Evolutionary conservation across 2,113 vertebrate genomes (phyloP).

Genomic region (Aspiorhynchus laticeps): DNA sequence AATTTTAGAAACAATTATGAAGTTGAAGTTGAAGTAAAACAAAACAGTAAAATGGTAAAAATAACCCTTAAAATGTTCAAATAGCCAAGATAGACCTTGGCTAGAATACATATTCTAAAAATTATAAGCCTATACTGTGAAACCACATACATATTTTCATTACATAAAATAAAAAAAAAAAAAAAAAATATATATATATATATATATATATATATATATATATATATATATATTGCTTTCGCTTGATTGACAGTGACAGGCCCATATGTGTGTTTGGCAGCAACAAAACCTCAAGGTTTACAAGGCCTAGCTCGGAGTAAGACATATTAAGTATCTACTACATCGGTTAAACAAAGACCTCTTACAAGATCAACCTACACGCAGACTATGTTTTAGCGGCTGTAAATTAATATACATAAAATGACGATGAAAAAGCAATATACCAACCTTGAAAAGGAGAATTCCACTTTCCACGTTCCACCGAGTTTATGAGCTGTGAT

Average conservation of each 20-base stretch:
- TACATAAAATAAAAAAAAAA: not conserved
- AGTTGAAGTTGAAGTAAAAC: not conserved
- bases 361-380: not conserved
- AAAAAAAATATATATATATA: too few species aligned
- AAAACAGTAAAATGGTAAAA: not conserved
- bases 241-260: not conserved
- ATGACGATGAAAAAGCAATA: not conserved
- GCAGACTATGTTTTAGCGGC: not conserved
- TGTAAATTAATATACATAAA: not conserved
- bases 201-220: too few species aligned
- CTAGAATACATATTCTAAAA: too few species aligned
- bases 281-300: not conserved
- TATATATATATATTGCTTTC: not conserved
- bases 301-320: not conserved
- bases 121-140: too few species aligned
- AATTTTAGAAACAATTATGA: not conserved
- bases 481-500: not conserved
- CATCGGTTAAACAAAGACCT: not conserved
- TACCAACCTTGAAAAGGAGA: not conserved
- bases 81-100: not conserved
- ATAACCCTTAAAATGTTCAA: not conserved
- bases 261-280: not conserved
- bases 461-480: not conserved
- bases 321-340: not conserved
- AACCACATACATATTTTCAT: not conserved